Percentiles rank a stretch among this genome's conserved stretches.
These are phyloP conservation scores for Leiothrix lutea DNA, from an alignment of 2,113 vertebrate species.

Conservation along the genomic window DNA sequence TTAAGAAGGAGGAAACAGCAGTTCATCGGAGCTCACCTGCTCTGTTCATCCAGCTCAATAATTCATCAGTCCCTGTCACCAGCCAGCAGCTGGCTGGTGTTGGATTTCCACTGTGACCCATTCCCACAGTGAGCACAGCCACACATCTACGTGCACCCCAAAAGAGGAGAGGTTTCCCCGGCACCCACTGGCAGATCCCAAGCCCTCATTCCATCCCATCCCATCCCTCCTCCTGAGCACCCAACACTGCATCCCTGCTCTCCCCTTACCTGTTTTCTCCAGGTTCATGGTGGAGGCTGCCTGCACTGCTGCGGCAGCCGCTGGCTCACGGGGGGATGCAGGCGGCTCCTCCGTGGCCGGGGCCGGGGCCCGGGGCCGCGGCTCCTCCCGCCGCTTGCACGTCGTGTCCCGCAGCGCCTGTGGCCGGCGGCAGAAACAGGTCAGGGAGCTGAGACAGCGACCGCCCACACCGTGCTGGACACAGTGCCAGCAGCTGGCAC, in stretches of 20 bases:
- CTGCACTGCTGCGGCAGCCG: background rate
- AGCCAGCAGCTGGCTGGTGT: background rate
- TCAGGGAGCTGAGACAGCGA: background rate
- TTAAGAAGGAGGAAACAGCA: background rate
- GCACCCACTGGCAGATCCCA: accelerated
- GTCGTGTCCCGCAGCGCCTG: constrained; percentile 79
- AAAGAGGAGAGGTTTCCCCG: background rate
- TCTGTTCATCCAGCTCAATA: background rate
- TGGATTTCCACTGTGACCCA: background rate
- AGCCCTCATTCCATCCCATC: background rate
- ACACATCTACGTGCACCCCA: accelerated
- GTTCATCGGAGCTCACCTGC: background rate
- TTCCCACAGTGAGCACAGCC: accelerated
- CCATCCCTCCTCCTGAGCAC: background rate
- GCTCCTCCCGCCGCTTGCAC: constrained; percentile 14
- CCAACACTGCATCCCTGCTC: accelerated
- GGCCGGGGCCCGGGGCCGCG: background rate
- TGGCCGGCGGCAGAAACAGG: constrained; percentile 18
- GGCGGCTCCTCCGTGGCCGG: background rate
- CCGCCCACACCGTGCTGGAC: accelerated
- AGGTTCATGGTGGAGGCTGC: constrained; percentile 61
- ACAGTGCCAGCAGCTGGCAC: background rate
- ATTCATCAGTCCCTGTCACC: background rate
- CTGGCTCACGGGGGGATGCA: background rate
- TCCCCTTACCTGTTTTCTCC: constrained; percentile 69